Conservation (phyloP, 2,113 vertebrate species). For the Pluvianellus socialis region DNA sequence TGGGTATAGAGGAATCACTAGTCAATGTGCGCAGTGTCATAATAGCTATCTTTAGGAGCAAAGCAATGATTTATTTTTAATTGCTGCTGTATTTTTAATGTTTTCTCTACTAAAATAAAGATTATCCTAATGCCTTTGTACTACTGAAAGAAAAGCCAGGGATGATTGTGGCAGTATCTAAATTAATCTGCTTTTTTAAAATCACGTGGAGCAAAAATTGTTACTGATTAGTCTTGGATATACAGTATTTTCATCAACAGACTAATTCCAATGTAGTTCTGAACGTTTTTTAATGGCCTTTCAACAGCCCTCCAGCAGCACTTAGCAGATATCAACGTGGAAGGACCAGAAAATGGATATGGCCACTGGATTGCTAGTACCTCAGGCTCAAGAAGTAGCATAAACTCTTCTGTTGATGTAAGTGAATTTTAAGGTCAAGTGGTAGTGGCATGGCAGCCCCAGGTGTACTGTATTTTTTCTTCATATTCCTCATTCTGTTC, state of each 20-base stretch:
- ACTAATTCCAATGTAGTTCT: background rate
- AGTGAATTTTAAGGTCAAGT: constrained; percentile 54
- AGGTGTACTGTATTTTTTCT: background rate
- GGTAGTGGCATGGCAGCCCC: background rate
- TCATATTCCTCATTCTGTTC: background rate
- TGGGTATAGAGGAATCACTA: background rate
- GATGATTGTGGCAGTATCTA: background rate
- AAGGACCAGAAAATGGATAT: constrained; percentile 94
- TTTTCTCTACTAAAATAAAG: background rate
- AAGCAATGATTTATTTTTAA: background rate
- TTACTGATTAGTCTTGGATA: background rate
- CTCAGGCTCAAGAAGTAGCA: constrained; percentile 89
- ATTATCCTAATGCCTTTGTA: background rate
- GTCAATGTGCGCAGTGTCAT: background rate
- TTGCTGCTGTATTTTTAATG: background rate
- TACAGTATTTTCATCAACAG: background rate
- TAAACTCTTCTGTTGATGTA: constrained; percentile 88
- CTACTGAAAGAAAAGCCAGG: background rate
- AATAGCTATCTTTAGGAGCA: background rate
- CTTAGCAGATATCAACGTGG: constrained; percentile 96
- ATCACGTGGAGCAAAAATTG: background rate
- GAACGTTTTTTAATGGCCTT: background rate
- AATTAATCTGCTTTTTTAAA: background rate
- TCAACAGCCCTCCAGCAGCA: constrained; percentile 91
- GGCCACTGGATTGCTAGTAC: constrained; percentile 98